Evolutionary conservation across 2,888 invertebrate species (phyloP).

Genomic region (Venustoraphidia nigricollis): DNA sequence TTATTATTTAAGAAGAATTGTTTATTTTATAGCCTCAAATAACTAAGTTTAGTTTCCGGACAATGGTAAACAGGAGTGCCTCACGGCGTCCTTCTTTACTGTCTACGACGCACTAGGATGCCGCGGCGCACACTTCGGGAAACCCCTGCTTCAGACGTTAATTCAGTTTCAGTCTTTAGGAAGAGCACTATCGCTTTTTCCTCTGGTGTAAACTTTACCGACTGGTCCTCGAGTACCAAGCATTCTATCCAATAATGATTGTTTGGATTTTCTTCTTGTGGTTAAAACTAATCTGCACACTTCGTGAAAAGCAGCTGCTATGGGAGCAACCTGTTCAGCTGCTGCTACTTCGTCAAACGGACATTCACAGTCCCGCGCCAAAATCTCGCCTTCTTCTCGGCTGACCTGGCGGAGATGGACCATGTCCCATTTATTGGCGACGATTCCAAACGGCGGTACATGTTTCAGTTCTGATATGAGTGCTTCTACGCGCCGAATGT

Average conservation of each 20-base stretch:
- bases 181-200: slow-evolving; percentile 77
- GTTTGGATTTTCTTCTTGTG: slow-evolving; percentile 67
- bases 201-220: slow-evolving; percentile 58
- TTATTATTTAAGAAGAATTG: too few relatives aligned
- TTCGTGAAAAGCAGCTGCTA: slow-evolving; percentile 74
- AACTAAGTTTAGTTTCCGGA: too few relatives aligned
- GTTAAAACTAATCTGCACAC: slow-evolving; percentile 69
- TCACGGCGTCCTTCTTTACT: too few relatives aligned
- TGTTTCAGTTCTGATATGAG: slow-evolving; percentile 40
- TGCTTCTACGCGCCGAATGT: slow-evolving; percentile 58
- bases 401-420: slow-evolving; percentile 79
- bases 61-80: too few relatives aligned
- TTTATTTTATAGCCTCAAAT: too few relatives aligned
- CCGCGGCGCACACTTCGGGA: too few relatives aligned
- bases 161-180: slow-evolving; percentile 56
- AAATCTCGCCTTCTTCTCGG: slow-evolving; percentile 73
- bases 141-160: neutral
- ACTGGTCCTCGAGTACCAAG: slow-evolving; percentile 57
- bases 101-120: too few relatives aligned
- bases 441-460: slow-evolving; percentile 67
- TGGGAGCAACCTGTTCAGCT: slow-evolving; percentile 73
- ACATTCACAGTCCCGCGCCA: slow-evolving; percentile 80
- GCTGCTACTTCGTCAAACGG: slow-evolving; percentile 78
- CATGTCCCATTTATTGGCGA: slow-evolving; percentile 84
- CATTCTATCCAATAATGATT: slow-evolving; percentile 70